A percentile compares a stretch with the other conserved stretches of the same genome.
Conservation (phyloP, 2,888 invertebrate species). For the Eupithecia inturbata region DNA sequence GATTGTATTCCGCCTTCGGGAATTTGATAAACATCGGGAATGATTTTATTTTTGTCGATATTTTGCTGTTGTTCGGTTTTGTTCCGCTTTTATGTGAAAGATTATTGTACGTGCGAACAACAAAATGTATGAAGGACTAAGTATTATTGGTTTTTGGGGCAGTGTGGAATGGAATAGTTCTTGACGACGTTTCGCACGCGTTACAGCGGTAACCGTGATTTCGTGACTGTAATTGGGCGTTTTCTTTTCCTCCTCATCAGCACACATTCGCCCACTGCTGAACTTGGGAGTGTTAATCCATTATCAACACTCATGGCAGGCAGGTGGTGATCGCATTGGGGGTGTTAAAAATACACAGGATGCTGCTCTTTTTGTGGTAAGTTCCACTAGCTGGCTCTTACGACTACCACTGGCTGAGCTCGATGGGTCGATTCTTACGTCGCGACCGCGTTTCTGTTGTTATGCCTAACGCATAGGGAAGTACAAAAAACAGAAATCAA, state of each 20-base stretch:
- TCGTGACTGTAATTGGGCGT: neutral
- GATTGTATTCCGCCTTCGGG: conserved; percentile 25
- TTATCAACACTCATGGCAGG: too few relatives aligned
- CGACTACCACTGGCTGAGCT: neutral
- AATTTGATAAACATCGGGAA: conserved; percentile 5
- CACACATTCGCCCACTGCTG: too few relatives aligned
- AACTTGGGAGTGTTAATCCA: too few relatives aligned
- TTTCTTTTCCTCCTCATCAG: too few relatives aligned
- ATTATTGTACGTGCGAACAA: neutral
- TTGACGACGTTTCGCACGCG: neutral
- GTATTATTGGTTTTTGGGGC: too few relatives aligned
- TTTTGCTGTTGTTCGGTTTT: neutral
- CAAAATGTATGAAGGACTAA: too few relatives aligned
- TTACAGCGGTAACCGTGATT: neutral
- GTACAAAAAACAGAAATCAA: neutral
- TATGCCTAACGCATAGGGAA: neutral
- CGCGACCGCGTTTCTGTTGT: neutral
- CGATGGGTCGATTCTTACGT: neutral
- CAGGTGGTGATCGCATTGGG: neutral
- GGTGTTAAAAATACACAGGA: neutral
- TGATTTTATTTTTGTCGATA: conserved; percentile 5
- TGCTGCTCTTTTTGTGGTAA: too few relatives aligned
- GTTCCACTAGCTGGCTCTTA: neutral
- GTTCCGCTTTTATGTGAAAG: neutral
- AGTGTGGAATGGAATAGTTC: neutral